Base-by-base conservation (phyloP, 2,113 vertebrate species). In the Orycteropus afer region DNA sequence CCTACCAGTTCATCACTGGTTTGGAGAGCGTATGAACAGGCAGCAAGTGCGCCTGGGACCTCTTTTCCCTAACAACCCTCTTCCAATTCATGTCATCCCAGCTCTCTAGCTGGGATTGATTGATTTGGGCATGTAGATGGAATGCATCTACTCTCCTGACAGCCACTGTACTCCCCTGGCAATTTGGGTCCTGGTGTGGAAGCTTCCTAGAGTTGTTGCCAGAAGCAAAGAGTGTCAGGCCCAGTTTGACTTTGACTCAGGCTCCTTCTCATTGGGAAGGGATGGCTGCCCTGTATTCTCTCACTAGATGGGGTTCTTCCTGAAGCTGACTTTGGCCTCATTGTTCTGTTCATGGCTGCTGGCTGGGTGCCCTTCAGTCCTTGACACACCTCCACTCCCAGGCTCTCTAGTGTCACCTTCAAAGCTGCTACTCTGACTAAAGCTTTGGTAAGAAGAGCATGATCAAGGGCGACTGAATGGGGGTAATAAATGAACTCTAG, bases 401-500 rank as follows among this genome's bases (percentile, higher is more conserved):
- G 71, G 42, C 29, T 51, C 51, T 82, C 3, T 65, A 7, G 1
- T n/a, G 13, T 97, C 97, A 98, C 96, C 96, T 97, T 97, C 96
- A 94, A 97, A 93, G 83, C 79, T 93, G 80, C 86, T 97, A 84
- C 40, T 94, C 84, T 95, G 96, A 93, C 91, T 97, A 63, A 84
- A 61, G 7, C 15, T 73, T 83, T 76, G 53, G n/a, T 90, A 93
- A 92, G 91, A 97, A 97, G 97, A 97, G 84, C 96, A 96, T 98
- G 96, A 95, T 93, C 92, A 96, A 98, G 93, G 97, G 97, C 97
- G 81, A 97, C 94, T 98, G 97, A 98, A 96, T 97, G 93, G 94
- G n/a, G 92, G 90, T 97, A 87, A 97, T 97, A 98, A 97, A 97
- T 98, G 97, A 93, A 97, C 96, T 97, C 80, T 63, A 96, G 95